Base-by-base conservation (phyloP, 1,140 invertebrate species). In the Colletes latitarsis region DNA sequence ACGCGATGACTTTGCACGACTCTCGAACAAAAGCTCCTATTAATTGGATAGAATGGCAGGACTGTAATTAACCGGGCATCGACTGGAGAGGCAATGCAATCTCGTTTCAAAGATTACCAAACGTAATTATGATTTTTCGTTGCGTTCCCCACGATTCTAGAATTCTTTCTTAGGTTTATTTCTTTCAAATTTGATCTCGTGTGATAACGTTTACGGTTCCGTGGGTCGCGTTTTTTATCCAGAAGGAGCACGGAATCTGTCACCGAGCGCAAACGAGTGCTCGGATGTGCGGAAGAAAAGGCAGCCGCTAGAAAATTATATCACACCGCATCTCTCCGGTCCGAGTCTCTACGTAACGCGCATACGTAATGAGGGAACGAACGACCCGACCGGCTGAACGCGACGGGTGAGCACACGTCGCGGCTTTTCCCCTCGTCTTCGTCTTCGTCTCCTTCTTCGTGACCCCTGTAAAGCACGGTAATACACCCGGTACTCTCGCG, bases 351-450 rank as follows among this genome's bases (percentile, higher is more conserved):
- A 90, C 87, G 85, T 88, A 86, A 85, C 81, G 53, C 77, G 87
- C 88, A 91, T 91, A 91, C 89, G 60, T 89, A 88, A 91, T 88
- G 88, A 90, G 83, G 77, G 82, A 82, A 83, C 83, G 81, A 89
- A 84, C 74, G 57, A 72, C 19, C 30, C 60, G 39, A 63, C 60
- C 77, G 60, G 69, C 77, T 66, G 77, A 73, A 79, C 12, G 30
- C 15, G 19, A 67, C 12, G 43, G 19, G 43, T 67, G 49, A 74
- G 79, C 77, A 83, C 58, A 77, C 57, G n/a, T 21, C 49, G 60
- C 57, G 64, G 64, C 39, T 76, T 72, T 63, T n/a, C 58, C 68
- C 21, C 63, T 68, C 57, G 4, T 30, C 57, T 12, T 58, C 49
- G 6, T 43, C 72, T 41, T 53, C 58, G 21, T 49, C 43, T 17